Evolutionary conservation across 2,797 vertebrate species (phyloP).

Genomic region (Enteromius unitaeniatus): DNA sequence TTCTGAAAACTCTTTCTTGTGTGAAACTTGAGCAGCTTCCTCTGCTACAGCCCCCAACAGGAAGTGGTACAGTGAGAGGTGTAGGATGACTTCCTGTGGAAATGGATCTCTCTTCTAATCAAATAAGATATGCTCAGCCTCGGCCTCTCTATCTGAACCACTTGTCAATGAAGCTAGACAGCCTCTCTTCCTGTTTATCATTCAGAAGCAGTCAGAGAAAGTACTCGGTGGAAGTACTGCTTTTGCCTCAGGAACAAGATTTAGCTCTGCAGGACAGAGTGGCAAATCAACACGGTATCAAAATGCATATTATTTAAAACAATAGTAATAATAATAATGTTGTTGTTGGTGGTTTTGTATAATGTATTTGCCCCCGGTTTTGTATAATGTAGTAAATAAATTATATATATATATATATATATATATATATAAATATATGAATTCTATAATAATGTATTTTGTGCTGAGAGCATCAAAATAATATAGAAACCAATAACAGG

Average conservation of each 20-base stretch:
- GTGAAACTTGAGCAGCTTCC: constrained; percentile 52
- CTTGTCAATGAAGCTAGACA: neutral
- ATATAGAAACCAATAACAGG: neutral
- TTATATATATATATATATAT: neutral
- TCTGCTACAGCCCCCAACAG: constrained; percentile 40
- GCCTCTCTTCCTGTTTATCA: constrained; percentile 6
- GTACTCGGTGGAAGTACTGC: no score
- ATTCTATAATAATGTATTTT: neutral
- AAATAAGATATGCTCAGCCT: constrained; percentile 25
- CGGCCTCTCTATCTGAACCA: neutral
- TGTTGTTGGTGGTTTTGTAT: neutral
- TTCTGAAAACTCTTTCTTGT: constrained; percentile 15
- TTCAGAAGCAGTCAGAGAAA: neutral
- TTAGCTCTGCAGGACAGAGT: neutral
- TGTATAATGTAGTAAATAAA: neutral
- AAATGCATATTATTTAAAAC: neutral
- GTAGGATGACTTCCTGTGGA: constrained; percentile 61
- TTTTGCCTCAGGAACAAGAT: neutral
- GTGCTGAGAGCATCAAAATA: neutral
- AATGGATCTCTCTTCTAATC: constrained; percentile 51
- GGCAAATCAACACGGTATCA: neutral
- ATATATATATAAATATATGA: no score
- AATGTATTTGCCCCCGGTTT: no score
- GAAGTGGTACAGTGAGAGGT: constrained; percentile 59
- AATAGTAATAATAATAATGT: constrained; percentile 1